These are phyloP conservation scores for Hypsibius dujardini DNA, from an alignment of 1,140 invertebrate genomes.

Conservation along the genomic window DNA sequence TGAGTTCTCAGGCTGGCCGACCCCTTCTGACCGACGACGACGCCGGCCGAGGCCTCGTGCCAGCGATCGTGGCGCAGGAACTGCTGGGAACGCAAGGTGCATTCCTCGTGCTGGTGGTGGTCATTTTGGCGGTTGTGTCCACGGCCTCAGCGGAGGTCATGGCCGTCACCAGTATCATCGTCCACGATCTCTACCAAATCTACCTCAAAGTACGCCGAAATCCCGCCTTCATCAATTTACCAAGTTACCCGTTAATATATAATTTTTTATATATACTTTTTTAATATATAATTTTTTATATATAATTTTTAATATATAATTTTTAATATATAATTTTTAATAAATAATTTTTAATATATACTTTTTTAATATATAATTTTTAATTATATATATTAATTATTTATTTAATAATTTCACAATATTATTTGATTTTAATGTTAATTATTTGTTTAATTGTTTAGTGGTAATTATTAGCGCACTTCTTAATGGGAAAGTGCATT, in stretches of 20 bases:
- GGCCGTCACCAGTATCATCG: conserved; percentile 34
- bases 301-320: too few relatives aligned
- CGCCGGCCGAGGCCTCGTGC: conserved; percentile 29
- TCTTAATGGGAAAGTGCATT: too few relatives aligned
- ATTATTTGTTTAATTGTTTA: too few relatives aligned
- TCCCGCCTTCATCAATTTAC: conserved; percentile 16
- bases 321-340: too few relatives aligned
- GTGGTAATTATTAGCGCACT: too few relatives aligned
- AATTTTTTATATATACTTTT: not conserved
- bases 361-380: too few relatives aligned
- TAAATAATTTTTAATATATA: too few relatives aligned
- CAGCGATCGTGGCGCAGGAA: conserved; percentile 29
- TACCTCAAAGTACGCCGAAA: conserved; percentile 30
- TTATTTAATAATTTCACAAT: too few relatives aligned
- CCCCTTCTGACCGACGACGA: conserved; percentile 25
- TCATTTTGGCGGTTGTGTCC: conserved; percentile 34
- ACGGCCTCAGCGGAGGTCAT: conserved; percentile 35
- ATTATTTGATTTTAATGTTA: too few relatives aligned
- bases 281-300: too few relatives aligned
- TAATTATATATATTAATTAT: too few relatives aligned
- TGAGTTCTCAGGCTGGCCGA: conserved; percentile 26
- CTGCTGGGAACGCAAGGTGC: conserved; percentile 26
- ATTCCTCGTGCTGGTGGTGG: conserved; percentile 22
- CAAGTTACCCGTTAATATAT: not conserved
- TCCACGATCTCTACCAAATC: conserved; percentile 35